Evolutionary conservation across 2,797 vertebrate genomes (phyloP), one percentile per base, ranked within the genome.

Genomic region (Hephaestus fuliginosus): DNA sequence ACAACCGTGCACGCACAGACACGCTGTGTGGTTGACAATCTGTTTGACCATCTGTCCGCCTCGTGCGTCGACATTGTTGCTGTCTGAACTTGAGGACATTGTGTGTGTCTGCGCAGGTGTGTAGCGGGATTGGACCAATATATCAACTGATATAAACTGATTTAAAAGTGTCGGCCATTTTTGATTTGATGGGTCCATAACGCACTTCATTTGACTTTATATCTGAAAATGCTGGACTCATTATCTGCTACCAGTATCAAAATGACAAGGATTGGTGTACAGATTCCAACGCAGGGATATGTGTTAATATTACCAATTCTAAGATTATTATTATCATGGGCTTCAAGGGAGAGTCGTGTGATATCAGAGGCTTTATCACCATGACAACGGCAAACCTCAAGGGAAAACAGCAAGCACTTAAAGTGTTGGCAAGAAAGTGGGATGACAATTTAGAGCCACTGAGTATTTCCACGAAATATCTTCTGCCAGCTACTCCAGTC

Each of bases 11-110:
- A 43, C 74, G 66, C 52, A 61, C 64, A 62, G 58, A 85, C 64
- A 70, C 56, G 18, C 48, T 46, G 62, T 68, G 68, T 56, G 52
- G 64, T 25, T 78, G 68, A 89, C 87, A 88, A 84, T 84, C 84
- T 92, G 91, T 79, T 57, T 81, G 84, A 81, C 88, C 87, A 89
- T 91, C 91, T 92, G 84, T 64, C 76, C 56, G 67, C 77, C 61
- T 63, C 7, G 25, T 28, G 46, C 41, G 39, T n/a, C 67, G 61
- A 88, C 83, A 84, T 64, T 51, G 64, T 62, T 82, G 52, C 46
- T 69, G 70, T 80, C 22, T 88, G 58, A 84, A 84, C 80, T 68
- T 79, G 69, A 68, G 74, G 78, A 82, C 66, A 67, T n/a, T 33
- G 66, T 80, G 56, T 1, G 39, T 68, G 80, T 75, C 46, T 70